phyloP scores from a whole-genome alignment of 1,140 invertebrate species.

The Cyclina sinensis region DNA sequence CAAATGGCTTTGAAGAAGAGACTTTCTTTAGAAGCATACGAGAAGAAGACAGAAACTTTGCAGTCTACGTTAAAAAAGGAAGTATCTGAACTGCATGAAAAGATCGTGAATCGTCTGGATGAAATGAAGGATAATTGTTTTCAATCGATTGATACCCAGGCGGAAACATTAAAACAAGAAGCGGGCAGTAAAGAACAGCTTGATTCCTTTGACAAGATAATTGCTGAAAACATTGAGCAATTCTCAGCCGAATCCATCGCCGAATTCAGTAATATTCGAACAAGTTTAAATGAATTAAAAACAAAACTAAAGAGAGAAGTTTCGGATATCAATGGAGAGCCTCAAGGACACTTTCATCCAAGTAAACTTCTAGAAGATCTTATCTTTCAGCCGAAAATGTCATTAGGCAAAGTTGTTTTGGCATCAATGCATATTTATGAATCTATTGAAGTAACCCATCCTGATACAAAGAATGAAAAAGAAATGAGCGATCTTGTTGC shows the following conservation, averaged over 20 bases:
- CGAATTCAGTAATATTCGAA: neutral
- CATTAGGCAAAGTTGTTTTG: neutral
- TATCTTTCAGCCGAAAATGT: neutral
- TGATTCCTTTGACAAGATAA: neutral
- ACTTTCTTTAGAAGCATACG: neutral
- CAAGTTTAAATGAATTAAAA: neutral
- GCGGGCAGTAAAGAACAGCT: neutral
- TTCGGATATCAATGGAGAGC: neutral
- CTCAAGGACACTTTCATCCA: neutral
- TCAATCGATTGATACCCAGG: neutral
- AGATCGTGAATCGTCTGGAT: neutral
- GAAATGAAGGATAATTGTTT: neutral
- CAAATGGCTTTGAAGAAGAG: neutral
- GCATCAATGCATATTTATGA: neutral
- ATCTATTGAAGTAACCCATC: neutral
- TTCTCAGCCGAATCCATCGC: neutral
- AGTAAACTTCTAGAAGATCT: neutral
- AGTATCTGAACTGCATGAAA: neutral
- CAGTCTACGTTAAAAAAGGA: neutral
- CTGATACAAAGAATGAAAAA: no score
- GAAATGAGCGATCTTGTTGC: no score
- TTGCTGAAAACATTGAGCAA: neutral
- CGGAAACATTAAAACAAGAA: neutral
- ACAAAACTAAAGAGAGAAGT: neutral
- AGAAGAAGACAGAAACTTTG: neutral